Evolutionary conservation across 2,113 vertebrate genomes (phyloP), one percentile per base, ranked within the genome.

Genomic region (Nestor notabilis): DNA sequence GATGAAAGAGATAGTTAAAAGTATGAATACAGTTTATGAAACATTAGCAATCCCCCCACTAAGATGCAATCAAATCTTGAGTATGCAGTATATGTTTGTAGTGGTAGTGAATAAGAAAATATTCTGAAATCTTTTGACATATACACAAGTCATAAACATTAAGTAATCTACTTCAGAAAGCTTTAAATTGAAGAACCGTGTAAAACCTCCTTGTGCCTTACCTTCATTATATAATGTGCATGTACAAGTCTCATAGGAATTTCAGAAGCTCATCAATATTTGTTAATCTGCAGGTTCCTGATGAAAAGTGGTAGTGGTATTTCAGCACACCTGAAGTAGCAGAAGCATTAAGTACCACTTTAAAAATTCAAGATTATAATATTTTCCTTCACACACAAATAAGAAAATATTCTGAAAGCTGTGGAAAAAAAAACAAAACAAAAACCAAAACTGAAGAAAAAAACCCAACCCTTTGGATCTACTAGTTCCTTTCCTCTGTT

Each of bases 1-100:
- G 94, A 97, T 96, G 66, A 97, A 94, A 96, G 87, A 93, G 75
- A 37, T 49, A 64, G 95, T 97, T 96, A 96, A 71, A 97, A 84
- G 19, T 95, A 91, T 86, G 89, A 97, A 89, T 89, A 61, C 76
- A 95, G 96, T 96, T 97, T 96, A 93, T 74, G 81, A 95, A 91
- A 95, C 78, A 80, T 93, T 94, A 95, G 77, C 70, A 94, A 84
- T 84, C 46, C 70, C 82, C 19, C 63, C 43, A 72, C 44, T 74
- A 94, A 80, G 77, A 91, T 74, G 75, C 49, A 91, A 93, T 91
- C 83, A 96, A 37, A 84, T 83, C 81, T 87, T 69, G 75, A 93
- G 63, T 87, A n/a, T 55, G 31, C 0, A 1, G 52, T 63, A 35
- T 91, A 52, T 77, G 31, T 90, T 91, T 95, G 89, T 41, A 95